phyloP scores from a whole-genome alignment of 2,113 vertebrate species.

The Pycnonotus jocosus region DNA sequence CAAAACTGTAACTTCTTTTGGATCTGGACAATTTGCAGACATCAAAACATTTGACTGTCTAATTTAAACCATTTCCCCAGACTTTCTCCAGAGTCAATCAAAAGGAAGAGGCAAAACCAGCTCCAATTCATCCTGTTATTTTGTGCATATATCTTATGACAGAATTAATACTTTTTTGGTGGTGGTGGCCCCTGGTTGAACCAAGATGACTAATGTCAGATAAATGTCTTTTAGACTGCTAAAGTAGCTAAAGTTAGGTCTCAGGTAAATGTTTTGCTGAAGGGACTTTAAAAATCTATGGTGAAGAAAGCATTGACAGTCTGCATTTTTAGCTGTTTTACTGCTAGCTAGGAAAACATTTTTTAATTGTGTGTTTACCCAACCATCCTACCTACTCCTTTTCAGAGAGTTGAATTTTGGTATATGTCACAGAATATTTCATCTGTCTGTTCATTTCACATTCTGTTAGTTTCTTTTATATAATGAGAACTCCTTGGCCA shows the following conservation, averaged over 20 bases:
- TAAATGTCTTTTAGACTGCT: neutral
- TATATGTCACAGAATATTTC: slow-evolving; percentile 3
- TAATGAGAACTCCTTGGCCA: slow-evolving; percentile 20
- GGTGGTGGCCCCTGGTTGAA: neutral
- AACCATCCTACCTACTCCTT: neutral
- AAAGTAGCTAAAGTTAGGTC: neutral
- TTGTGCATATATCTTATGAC: neutral
- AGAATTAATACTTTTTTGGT: neutral
- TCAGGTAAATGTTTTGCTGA: neutral
- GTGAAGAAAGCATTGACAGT: neutral
- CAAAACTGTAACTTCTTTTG: neutral
- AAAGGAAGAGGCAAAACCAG: neutral
- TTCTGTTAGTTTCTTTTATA: slow-evolving; percentile 24
- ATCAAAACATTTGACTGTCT: neutral
- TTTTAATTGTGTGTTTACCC: slow-evolving; percentile 7
- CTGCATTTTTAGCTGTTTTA: neutral
- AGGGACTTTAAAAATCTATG: neutral
- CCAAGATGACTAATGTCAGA: neutral
- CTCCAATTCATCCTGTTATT: neutral
- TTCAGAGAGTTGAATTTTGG: neutral
- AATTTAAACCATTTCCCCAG: neutral
- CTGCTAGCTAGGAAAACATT: neutral
- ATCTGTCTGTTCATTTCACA: slow-evolving; percentile 28
- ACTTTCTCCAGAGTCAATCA: neutral
- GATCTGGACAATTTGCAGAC: neutral